A percentile compares a stretch with the other conserved stretches of the same genome.
phyloP scores from a whole-genome alignment of 2,113 vertebrate genomes.

The Cheirogaleus medius region DNA sequence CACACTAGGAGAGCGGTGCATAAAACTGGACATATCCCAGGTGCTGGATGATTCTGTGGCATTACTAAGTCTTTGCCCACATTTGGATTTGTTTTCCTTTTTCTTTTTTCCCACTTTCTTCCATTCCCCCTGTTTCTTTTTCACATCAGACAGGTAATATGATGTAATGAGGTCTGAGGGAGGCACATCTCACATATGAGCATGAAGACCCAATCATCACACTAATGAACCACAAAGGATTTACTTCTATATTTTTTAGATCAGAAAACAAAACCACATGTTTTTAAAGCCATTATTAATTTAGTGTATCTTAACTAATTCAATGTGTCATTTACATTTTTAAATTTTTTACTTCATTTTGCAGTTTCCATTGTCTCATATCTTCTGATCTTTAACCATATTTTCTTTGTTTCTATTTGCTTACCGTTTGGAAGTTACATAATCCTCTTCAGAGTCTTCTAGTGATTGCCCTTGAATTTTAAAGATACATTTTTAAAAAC shows the following conservation, averaged over 20 bases:
- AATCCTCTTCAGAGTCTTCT: neutral
- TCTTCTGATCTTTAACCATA: neutral
- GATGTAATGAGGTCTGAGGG: neutral
- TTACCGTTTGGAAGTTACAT: neutral
- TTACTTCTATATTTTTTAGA: neutral
- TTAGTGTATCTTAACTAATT: neutral
- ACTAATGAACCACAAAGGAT: neutral
- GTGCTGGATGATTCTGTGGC: neutral
- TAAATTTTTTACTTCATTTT: neutral
- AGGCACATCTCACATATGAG: neutral
- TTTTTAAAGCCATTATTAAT: neutral
- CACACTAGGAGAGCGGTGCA: neutral
- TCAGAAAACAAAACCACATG: neutral
- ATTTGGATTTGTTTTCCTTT: neutral
- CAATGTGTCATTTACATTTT: neutral
- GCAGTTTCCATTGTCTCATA: neutral
- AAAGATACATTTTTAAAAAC: neutral
- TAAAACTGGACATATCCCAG: neutral
- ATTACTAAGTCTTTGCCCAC: too few species aligned
- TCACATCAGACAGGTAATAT: neutral
- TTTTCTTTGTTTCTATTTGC: neutral
- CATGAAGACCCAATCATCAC: neutral
- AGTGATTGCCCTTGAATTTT: neutral
- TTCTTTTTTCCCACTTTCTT: neutral
- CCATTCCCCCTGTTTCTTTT: too few species aligned